Percentiles rank a stretch among this genome's conserved stretches.
Conservation (phyloP, 2,888 invertebrate species). For the Papilio protenor region DNA sequence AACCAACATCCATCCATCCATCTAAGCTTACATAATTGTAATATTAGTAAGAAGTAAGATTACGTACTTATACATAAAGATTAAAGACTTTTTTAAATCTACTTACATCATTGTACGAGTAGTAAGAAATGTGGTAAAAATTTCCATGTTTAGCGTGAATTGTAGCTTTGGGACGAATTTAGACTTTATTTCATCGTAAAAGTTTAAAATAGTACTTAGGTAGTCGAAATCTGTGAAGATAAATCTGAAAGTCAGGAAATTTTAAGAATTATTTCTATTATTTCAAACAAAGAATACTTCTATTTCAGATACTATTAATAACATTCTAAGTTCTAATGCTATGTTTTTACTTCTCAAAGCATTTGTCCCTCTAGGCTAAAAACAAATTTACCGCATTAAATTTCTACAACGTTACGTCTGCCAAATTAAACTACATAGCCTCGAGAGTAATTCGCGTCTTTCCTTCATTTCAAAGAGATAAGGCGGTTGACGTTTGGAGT, state of each 20-base stretch:
- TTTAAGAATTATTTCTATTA: too few species aligned
- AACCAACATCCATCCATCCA: too few species aligned
- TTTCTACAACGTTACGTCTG: slow-evolving; percentile 32
- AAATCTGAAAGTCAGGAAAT: background rate
- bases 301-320: background rate
- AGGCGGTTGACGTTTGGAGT: slow-evolving; percentile 60
- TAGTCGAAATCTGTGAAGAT: background rate
- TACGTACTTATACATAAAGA: too few species aligned
- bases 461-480: slow-evolving; percentile 56
- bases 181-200: background rate
- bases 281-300: too few species aligned
- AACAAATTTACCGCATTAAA: background rate
- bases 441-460: slow-evolving; percentile 44
- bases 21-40: too few species aligned
- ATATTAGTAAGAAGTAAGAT: too few species aligned
- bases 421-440: slow-evolving; percentile 35
- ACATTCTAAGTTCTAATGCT: background rate
- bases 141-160: background rate
- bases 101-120: background rate
- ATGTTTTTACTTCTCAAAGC: background rate
- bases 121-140: background rate
- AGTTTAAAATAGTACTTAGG: background rate
- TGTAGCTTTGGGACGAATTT: slow-evolving; percentile 2
- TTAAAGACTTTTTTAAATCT: too few species aligned
- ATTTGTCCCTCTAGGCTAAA: background rate